Evolutionary conservation across 23 tunicate genomes (phyloP).

Genomic region (Styela plicata): DNA sequence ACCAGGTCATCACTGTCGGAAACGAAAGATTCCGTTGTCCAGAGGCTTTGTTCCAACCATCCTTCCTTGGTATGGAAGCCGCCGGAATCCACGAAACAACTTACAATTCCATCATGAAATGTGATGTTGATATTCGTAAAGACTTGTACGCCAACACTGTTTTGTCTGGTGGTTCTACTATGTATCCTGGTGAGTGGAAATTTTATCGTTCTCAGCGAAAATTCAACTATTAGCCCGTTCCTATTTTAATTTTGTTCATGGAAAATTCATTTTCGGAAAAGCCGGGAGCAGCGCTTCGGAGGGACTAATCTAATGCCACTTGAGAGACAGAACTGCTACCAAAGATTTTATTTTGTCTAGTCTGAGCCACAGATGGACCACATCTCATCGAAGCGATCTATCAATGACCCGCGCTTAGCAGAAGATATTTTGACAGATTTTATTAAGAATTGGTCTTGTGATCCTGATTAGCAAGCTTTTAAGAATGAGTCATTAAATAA

Average conservation of each 20-base stretch:
- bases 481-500: neutral
- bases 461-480: too few species aligned
- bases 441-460: neutral
- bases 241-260: neutral
- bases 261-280: neutral
- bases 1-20: slow-evolving; percentile 75
- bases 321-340: neutral
- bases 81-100: slow-evolving; percentile 95
- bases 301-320: too few species aligned
- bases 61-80: slow-evolving; percentile 95
- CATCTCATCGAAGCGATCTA: neutral
- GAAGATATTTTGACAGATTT: neutral
- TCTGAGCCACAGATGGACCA: neutral
- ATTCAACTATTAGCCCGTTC: neutral
- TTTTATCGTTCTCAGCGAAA: neutral
- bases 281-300: too few species aligned
- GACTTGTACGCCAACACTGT: slow-evolving; percentile 94
- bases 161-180: slow-evolving; percentile 87
- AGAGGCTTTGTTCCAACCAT: slow-evolving; percentile 92
- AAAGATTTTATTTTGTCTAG: neutral
- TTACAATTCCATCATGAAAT: slow-evolving; percentile 92
- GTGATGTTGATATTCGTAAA: slow-evolving; percentile 85
- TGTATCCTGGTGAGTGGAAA: slow-evolving; percentile 78
- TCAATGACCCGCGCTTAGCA: neutral
- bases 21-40: slow-evolving; percentile 99